phyloP scores from a whole-genome alignment of 2,797 vertebrate species.

The Euphonia xanthogaster region DNA sequence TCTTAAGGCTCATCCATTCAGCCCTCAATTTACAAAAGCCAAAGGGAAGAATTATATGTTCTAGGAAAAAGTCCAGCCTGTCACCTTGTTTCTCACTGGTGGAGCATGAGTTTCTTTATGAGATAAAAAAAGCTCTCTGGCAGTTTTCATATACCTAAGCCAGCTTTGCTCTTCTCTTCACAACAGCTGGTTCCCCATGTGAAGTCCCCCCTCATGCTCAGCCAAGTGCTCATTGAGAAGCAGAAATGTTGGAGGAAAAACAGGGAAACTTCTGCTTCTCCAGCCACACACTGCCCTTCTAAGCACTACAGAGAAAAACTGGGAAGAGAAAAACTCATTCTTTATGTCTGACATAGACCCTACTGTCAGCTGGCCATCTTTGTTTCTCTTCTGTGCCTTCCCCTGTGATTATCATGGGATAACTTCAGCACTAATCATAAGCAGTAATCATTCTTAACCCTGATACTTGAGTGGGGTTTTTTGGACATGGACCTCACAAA shows the following conservation, averaged over 20 bases:
- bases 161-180: not conserved
- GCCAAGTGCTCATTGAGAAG: not conserved
- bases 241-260: not conserved
- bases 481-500: not conserved
- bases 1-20: not conserved
- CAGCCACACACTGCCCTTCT: not conserved
- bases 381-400: not conserved
- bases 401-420: not conserved
- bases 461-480: not conserved
- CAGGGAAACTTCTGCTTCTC: not conserved
- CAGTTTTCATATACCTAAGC: rapidly evolving
- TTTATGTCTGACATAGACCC: not conserved
- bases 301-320: not conserved
- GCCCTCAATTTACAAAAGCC: not conserved
- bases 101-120: not conserved
- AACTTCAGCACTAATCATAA: not conserved
- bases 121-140: not conserved
- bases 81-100: not conserved
- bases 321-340: not conserved
- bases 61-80: not conserved
- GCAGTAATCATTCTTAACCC: not conserved
- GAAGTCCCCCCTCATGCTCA: not conserved
- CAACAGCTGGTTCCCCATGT: rapidly evolving
- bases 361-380: not conserved
- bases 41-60: not conserved